Conservation (phyloP, 2,797 vertebrate species). For the Macrochelys suwanniensis region DNA sequence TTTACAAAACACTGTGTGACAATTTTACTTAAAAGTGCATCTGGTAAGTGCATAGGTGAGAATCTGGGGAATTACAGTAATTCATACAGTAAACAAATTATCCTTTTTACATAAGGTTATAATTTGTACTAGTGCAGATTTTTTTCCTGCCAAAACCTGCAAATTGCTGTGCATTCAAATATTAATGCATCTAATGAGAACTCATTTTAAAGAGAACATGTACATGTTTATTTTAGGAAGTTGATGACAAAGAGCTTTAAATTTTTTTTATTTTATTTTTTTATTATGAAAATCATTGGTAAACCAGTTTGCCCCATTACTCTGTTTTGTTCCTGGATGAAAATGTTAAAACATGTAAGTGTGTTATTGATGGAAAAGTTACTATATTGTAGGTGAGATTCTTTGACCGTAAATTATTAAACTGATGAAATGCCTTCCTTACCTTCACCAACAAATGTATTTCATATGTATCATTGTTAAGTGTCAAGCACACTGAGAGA, state of each 20-base stretch:
- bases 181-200: background rate
- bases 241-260: background rate
- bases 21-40: background rate
- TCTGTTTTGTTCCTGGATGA: background rate
- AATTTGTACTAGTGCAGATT: background rate
- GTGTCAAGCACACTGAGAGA: background rate
- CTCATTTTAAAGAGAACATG: background rate
- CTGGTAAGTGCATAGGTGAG: background rate
- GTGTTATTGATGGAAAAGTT: constrained; percentile 23
- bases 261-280: background rate
- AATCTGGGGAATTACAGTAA: background rate
- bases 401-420: constrained; percentile 31
- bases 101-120: background rate
- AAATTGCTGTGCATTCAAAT: background rate
- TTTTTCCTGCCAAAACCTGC: background rate
- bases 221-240: background rate
- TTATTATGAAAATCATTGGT: constrained; percentile 35
- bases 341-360: constrained; percentile 23
- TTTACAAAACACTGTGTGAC: background rate
- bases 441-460: constrained; percentile 27
- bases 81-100: background rate
- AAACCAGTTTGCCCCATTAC: background rate
- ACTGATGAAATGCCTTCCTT: constrained; percentile 2
- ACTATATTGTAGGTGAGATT: constrained; percentile 14
- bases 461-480: background rate